A percentile compares a stretch with the other conserved stretches of the same genome.
Conservation (phyloP, 1,140 invertebrate genomes). For the Calephelis virginiensis region DNA sequence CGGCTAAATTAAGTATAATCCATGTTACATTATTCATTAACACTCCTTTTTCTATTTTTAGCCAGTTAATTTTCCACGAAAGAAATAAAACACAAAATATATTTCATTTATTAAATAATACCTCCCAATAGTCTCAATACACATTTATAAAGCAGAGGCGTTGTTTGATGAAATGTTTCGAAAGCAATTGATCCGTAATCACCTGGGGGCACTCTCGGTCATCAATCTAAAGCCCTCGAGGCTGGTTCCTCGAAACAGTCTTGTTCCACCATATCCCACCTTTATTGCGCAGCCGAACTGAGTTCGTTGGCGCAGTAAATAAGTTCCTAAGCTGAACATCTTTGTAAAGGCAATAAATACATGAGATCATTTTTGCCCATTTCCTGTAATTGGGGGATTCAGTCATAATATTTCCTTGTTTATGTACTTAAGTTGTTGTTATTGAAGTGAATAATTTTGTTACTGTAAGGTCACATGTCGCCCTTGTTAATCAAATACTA, state of each 20-base stretch:
- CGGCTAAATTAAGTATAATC: too few species aligned
- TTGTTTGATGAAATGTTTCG: conserved; percentile 33
- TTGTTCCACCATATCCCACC: conserved; percentile 28
- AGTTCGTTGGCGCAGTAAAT: conserved; percentile 29
- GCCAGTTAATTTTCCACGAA: too few species aligned
- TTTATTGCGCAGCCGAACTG: conserved; percentile 44
- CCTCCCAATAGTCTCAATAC: conserved; percentile 18
- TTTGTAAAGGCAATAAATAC: conserved; percentile 20
- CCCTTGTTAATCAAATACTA: too few species aligned
- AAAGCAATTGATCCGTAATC: conserved; percentile 54
- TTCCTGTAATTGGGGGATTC: not conserved
- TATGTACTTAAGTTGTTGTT: too few species aligned
- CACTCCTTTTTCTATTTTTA: too few species aligned
- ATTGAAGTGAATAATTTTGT: too few species aligned
- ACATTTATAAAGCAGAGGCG: conserved; percentile 22
- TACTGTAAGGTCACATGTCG: too few species aligned
- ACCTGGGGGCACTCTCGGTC: conserved; percentile 52
- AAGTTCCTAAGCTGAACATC: conserved; percentile 23
- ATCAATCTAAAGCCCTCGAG: conserved; percentile 57
- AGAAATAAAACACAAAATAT: conserved; percentile 1
- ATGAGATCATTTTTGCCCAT: not conserved
- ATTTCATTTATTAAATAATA: conserved; percentile 20
- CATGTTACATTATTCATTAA: too few species aligned
- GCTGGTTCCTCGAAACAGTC: conserved; percentile 49
- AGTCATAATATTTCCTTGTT: not conserved